Percentiles rank a stretch among this genome's conserved stretches.
These are phyloP conservation scores for Lutraria rhynchaena DNA, from an alignment of 1,140 invertebrate species.

Conservation along the genomic window DNA sequence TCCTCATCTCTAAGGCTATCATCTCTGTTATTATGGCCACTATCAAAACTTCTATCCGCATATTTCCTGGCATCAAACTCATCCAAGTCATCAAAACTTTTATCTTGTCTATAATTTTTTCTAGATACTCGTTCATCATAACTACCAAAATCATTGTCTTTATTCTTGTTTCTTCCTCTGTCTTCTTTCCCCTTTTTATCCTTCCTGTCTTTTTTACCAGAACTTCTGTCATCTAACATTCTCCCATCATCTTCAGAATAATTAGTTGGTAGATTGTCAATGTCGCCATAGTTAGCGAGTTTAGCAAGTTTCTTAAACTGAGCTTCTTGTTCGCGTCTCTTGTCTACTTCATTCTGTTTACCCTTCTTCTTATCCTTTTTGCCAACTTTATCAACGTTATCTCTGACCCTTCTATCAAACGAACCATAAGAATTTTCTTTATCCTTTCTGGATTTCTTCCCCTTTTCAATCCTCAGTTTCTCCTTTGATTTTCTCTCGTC, in stretches of 20 bases:
- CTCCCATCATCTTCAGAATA: slow-evolving; percentile 73
- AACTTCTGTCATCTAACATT: slow-evolving; percentile 14
- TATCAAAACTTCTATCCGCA: slow-evolving; percentile 23
- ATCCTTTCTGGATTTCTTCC: background rate
- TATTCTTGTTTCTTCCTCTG: slow-evolving; percentile 12
- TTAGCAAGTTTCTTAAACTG: slow-evolving; percentile 49
- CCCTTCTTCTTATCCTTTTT: slow-evolving; percentile 30
- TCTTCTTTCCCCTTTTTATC: slow-evolving; percentile 28
- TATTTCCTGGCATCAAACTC: slow-evolving; percentile 20
- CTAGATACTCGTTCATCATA: background rate
- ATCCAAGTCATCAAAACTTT: background rate
- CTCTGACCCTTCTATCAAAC: slow-evolving; percentile 15
- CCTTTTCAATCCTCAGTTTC: slow-evolving; percentile 26
- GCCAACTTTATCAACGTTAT: slow-evolving; percentile 2
- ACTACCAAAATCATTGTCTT: slow-evolving; percentile 23
- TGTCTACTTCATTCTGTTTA: slow-evolving; percentile 19
- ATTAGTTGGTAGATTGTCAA: slow-evolving; percentile 60
- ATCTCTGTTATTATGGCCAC: slow-evolving; percentile 8
- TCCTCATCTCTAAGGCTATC: background rate
- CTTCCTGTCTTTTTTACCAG: slow-evolving; percentile 35
- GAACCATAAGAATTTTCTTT: slow-evolving; percentile 25
- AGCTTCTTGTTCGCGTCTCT: slow-evolving; percentile 29
- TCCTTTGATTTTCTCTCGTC: slow-evolving; percentile 32
- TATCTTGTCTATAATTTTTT: slow-evolving; percentile 21
- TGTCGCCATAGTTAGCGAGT: slow-evolving; percentile 57